Base-by-base conservation (phyloP, 2,888 invertebrate species). In the Lymantria dispar region DNA sequence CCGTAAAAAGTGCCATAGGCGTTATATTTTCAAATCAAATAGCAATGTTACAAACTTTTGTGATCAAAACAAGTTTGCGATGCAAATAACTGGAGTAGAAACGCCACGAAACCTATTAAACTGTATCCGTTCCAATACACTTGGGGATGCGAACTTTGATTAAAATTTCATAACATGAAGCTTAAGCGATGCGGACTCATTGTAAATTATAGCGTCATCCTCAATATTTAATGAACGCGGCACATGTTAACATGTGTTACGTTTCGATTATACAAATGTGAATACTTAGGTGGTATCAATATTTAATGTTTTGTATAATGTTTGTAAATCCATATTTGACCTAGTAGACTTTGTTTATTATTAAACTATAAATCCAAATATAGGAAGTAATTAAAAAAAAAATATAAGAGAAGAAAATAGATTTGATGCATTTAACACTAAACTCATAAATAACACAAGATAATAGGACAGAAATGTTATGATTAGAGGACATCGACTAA, bases 131-230 rank as follows among this genome's bases (percentile, higher is more conserved):
- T 67, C 72, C 74, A 68, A 86, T 84, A 78, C 85, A 69, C 85
- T 70, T 68, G 81, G 82, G 86, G 78, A 74, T 74, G 70, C 72
- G 72, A 83, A 86, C 79, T 87, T 88, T 87, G 88, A 88, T 89
- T 89, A 87, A 87, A 87, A 85, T 87, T 89, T 87, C 85, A 87
- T 83, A 84, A 81, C 79, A 76, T 72, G 72, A 68, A 74, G 81
- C 78, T 80, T 80, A 83, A 80, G 72, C 75, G 75, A 70, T 72
- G 70, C 75, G 63, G 75, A 74, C 74, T 83, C 76, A 82, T 80
- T 85, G 79, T 83, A 78, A 82, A 83, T 79, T 85, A 84, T 78
- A 75, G 70, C 72, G 63, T 72, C 67, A 74, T 74, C 72, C 68
- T 85, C 70, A 83, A 85, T 85, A 80, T 83, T 86, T 83, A 80